phyloP scores from a whole-genome alignment of 92 coral and sea anemone genomes.

The Montipora capitata region DNA sequence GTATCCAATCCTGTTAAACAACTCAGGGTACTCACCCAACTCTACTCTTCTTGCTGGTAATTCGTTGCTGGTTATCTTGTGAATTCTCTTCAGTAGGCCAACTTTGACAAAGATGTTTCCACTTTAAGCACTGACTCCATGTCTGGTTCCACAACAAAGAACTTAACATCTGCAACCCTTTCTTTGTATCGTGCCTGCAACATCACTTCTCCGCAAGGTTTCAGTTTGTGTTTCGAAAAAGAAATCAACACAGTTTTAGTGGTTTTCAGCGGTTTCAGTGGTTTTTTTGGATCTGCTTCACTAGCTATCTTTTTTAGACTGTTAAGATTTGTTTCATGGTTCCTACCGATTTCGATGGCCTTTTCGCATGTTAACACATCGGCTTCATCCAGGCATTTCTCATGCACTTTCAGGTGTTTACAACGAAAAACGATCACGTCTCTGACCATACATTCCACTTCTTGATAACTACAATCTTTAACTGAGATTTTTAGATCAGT shows the following conservation, averaged over 20 bases:
- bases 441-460: neutral
- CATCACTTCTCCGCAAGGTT: conserved; percentile 38
- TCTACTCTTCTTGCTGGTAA: neutral
- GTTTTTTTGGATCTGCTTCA: conserved; percentile 5
- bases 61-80: neutral
- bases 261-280: neutral
- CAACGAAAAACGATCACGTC: neutral
- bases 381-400: conserved; percentile 8
- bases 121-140: conserved; percentile 42
- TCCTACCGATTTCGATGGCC: conserved; percentile 3
- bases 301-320: conserved; percentile 18
- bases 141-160: conserved; percentile 39
- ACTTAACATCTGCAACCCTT: conserved; percentile 3
- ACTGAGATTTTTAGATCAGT: conserved; percentile 24
- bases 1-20: conserved; percentile 18
- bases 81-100: conserved; percentile 44
- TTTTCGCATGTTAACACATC: neutral
- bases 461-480: conserved; percentile 17
- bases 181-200: conserved; percentile 10
- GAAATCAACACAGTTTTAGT: conserved; percentile 29
- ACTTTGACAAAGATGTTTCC: conserved; percentile 42
- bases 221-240: conserved; percentile 18
- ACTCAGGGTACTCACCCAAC: conserved; percentile 34
- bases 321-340: conserved; percentile 11
- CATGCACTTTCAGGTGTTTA: conserved; percentile 1